phyloP scores from a whole-genome alignment of 2,888 invertebrate species.

The Hedya salicella region DNA sequence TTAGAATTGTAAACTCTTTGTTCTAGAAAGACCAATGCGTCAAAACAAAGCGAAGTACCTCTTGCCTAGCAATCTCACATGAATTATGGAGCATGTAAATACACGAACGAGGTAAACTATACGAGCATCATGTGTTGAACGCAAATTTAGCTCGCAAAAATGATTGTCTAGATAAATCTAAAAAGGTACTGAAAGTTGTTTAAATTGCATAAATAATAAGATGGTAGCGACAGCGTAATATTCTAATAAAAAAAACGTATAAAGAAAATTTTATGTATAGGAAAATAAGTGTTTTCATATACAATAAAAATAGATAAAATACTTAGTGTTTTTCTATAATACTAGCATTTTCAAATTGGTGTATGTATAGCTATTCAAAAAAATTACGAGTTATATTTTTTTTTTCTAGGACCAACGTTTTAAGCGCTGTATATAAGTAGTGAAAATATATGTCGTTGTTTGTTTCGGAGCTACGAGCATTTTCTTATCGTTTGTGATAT shows the following conservation, averaged over 20 bases:
- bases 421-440: conserved; percentile 43
- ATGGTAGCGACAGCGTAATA: conserved; percentile 62
- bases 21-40: conserved; percentile 11
- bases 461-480: conserved; percentile 57
- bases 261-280: conserved; percentile 56
- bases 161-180: conserved; percentile 22
- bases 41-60: conserved; percentile 10
- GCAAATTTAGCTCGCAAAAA: conserved; percentile 24
- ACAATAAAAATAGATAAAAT: conserved; percentile 59
- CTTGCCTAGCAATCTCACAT: conserved; percentile 28
- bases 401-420: conserved; percentile 40
- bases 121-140: conserved; percentile 27
- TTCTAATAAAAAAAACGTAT: conserved; percentile 53
- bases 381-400: conserved; percentile 23
- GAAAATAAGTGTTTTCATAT: conserved; percentile 74
- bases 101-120: conserved; percentile 27
- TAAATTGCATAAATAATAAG: conserved; percentile 50
- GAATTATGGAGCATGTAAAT: conserved; percentile 29
- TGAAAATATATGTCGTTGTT: conserved; percentile 48
- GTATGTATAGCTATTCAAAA: conserved; percentile 26
- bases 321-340: conserved; percentile 69
- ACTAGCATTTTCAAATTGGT: conserved; percentile 60
- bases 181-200: conserved; percentile 45
- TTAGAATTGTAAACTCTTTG: background rate
- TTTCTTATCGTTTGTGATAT: conserved; percentile 67